These are phyloP conservation scores for Telmatherina bonti DNA, from an alignment of 2,797 vertebrate species.

Conservation along the genomic window DNA sequence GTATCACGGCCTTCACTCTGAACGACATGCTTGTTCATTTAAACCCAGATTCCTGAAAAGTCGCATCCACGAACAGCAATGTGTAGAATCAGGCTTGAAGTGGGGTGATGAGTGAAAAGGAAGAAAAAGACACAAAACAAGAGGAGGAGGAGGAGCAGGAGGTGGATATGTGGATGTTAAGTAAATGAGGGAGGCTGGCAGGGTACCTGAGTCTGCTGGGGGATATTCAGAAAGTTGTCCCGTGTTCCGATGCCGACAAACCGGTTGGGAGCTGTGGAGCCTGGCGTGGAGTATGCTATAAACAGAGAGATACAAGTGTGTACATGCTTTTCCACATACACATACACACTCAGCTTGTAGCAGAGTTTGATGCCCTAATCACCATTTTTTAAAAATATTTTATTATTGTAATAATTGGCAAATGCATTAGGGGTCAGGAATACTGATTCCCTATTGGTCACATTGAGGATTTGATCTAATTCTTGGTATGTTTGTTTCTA, in stretches of 20 bases:
- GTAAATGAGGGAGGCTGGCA: conserved; percentile 71
- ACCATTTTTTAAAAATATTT: conserved; percentile 30
- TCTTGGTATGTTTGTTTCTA: conserved; percentile 44
- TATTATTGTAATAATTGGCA: conserved; percentile 29
- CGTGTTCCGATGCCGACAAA: conserved; percentile 99
- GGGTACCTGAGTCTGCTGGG: conserved; percentile 96
- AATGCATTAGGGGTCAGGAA: conserved; percentile 49
- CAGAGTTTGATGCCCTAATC: conserved; percentile 57
- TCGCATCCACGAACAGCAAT: conserved; percentile 23
- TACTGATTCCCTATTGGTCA: conserved; percentile 49
- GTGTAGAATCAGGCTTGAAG: conserved; percentile 49
- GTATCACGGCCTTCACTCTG: conserved; percentile 49
- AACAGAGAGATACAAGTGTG: conserved; percentile 82
- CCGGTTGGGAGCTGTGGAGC: conserved; percentile 97
- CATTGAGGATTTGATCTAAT: conserved; percentile 44
- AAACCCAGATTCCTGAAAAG: conserved; percentile 28
- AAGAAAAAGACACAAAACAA: conserved; percentile 53
- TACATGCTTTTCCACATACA: conserved; percentile 80
- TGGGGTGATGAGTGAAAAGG: conserved; percentile 40
- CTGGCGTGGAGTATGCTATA: conserved; percentile 96
- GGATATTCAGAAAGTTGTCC: conserved; percentile 99
- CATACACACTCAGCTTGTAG: conserved; percentile 72
- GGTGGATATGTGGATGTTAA: conserved; percentile 68
- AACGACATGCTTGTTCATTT: conserved; percentile 50
- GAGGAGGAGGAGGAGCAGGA: conserved; percentile 46